Evolutionary conservation across 2,113 vertebrate species (phyloP), one percentile per base, ranked within the genome.

Genomic region (Epinephelus cyanopodus): DNA sequence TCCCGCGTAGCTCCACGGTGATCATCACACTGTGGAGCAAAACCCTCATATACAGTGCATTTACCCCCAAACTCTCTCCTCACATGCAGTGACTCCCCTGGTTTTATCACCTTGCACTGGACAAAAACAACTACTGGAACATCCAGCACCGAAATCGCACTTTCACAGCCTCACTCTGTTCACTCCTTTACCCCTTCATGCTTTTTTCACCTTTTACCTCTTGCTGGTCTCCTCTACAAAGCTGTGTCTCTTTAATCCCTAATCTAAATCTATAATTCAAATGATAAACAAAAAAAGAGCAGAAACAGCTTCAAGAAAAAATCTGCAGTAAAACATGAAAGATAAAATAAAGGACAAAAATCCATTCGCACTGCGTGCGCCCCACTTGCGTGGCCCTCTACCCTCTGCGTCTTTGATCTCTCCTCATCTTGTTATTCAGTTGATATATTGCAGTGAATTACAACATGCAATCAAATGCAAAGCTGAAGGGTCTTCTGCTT

Each of bases 401-500:
- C 39, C 29, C 15, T 29, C 17, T 25, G 58, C 15, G 57, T 45
- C 60, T 73, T 82, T 82, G 39, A 73, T 64, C 66, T 69, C 14
- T 62, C 2, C 12, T 58, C 14, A 14, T 67, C 47, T 37, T 53
- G 29, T 75, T 39, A 66, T 66, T 45, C 47, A 56, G 66, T 39
- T 56, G 13, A 18, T 58, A 47, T 39, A n/a, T 68, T 73, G 68
- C 60, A 72, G 37, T 62, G 54, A 29, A 66, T 75, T 81, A 65
- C 61, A 72, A 68, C 72, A 85, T 75, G 47, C 29, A 61, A 57
- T 75, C 65, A 62, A 58, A 82, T 64, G 29, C 56, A 75, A 27
- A 67, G 54, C 48, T 56, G 19, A 68, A 63, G 11, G 10, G 37
- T 67, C 64, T 47, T 54, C 69, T 63, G 17, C n/a, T n/a, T 53